These are phyloP conservation scores for Hesperophylax magnus DNA, from an alignment of 1,140 invertebrate species.

Conservation along the genomic window DNA sequence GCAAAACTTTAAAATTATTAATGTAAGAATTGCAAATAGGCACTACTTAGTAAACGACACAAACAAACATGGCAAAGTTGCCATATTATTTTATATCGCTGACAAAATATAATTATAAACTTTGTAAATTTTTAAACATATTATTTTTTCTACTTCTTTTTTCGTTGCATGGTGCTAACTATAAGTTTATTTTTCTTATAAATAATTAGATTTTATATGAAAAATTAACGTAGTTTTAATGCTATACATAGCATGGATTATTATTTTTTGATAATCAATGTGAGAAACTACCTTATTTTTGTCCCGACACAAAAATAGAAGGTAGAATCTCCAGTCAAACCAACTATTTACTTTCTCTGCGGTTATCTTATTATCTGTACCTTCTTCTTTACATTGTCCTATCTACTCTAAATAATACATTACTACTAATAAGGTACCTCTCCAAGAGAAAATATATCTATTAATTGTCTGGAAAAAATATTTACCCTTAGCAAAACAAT, in stretches of 20 bases:
- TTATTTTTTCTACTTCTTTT: conserved; percentile 33
- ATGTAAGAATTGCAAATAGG: conserved; percentile 6
- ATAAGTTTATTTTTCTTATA: conserved; percentile 54
- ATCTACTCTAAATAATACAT: neutral
- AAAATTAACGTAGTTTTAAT: conserved; percentile 52
- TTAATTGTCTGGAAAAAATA: too few relatives aligned
- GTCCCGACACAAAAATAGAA: conserved; percentile 50
- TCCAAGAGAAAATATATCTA: neutral
- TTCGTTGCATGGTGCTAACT: conserved; percentile 39
- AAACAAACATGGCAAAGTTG: conserved; percentile 5
- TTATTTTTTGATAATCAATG: conserved; percentile 20
- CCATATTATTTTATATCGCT: conserved; percentile 18
- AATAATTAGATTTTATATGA: conserved; percentile 48
- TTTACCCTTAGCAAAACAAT: too few relatives aligned
- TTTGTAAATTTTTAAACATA: conserved; percentile 9
- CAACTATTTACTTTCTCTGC: too few relatives aligned
- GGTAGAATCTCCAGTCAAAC: conserved; percentile 33
- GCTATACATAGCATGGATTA: conserved; percentile 21
- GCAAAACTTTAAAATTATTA: neutral
- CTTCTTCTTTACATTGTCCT: neutral
- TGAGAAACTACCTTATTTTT: conserved; percentile 53
- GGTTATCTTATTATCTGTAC: neutral
- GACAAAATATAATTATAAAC: neutral
- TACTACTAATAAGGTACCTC: conserved; percentile 36
- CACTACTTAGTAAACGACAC: conserved; percentile 4